These are phyloP conservation scores for Endomychus coccineus DNA, from an alignment of 2,888 invertebrate species.

Conservation along the genomic window DNA sequence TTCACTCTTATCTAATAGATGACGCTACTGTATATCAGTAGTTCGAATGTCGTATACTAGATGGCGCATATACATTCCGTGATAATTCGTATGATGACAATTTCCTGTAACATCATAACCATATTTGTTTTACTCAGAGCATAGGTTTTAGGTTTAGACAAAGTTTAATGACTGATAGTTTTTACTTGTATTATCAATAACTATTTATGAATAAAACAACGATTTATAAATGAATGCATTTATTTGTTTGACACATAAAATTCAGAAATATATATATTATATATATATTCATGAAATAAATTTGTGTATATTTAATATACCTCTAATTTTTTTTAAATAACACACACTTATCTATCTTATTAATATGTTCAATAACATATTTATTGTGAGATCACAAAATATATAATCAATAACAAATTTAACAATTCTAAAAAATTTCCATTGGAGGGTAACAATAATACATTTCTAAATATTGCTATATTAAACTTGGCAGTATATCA, in stretches of 20 bases:
- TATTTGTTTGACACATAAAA: slow-evolving; percentile 45
- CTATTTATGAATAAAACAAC: too few relatives aligned
- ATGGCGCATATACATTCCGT: too few relatives aligned
- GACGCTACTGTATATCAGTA: too few relatives aligned
- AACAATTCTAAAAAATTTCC: slow-evolving; percentile 33
- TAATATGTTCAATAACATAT: slow-evolving; percentile 33
- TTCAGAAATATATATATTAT: slow-evolving; percentile 46
- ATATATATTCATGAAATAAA: slow-evolving; percentile 41
- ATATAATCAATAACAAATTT: slow-evolving; percentile 41
- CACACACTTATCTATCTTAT: slow-evolving; percentile 33
- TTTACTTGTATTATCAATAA: too few relatives aligned
- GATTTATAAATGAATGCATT: slow-evolving; percentile 41
- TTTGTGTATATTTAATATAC: slow-evolving; percentile 41
- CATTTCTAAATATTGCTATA: slow-evolving; percentile 27
- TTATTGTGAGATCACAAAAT: slow-evolving; percentile 47
- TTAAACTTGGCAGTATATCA: slow-evolving; percentile 16
- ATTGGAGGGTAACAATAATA: slow-evolving; percentile 21
- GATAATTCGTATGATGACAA: too few relatives aligned
- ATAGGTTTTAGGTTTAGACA: too few relatives aligned
- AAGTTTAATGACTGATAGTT: too few relatives aligned
- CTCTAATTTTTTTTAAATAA: slow-evolving; percentile 38
- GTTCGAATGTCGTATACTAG: too few relatives aligned
- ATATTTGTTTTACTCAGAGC: too few relatives aligned
- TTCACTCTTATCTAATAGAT: too few relatives aligned
- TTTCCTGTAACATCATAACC: too few relatives aligned